Evolutionary conservation across 2,888 invertebrate species (phyloP), one percentile per base, ranked within the genome.

Genomic region (Polymixis lichenea): DNA sequence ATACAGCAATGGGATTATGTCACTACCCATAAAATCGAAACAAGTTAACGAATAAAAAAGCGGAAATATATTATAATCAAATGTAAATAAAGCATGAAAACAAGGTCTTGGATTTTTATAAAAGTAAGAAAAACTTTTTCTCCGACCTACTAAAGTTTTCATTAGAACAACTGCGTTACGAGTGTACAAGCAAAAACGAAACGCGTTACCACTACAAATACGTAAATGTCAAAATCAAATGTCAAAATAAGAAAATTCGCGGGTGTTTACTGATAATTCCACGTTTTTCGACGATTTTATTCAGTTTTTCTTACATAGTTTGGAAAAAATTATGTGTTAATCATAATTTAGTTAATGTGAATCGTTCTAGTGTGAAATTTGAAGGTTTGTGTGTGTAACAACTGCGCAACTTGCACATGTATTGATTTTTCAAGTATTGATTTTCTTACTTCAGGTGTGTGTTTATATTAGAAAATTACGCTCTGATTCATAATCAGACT

Each of bases 371-470:
- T 43, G 55, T 62, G 13, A 28, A 55, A 53, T 32, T 58, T 53
- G 13, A 38, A 43, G 15, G 6, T 38, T 38, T 67, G 13, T 22
- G 43, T 11, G 25, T 43, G 25, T 15, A 51, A 38, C 15, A 69
- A 81, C 28, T 68, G 82, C 76, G 81, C 72, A 81, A 65, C 49
- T 70, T 72, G 72, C 70, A 73, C 75, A 74, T 70, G 69, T 87
- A 87, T 86, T 83, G 88, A 88, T 88, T 88, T 78, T 77, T 73
- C 11, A 19, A 66, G n/a, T 86, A 85, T 81, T 77, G 82, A 86
- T 87, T 80, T 78, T 75, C 49, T 38, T 56, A 38, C 19, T 51
- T 72, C 58, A 64, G 77, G 78, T 83, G 56, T 82, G 78, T 85
- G 78, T 82, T 73, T 72, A 58, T 68, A 51, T 70, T 66, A 55